Evolutionary conservation across 2,113 vertebrate species (phyloP), one percentile per base, ranked within the genome.

Genomic region (Aspidoscelis tigris): DNA sequence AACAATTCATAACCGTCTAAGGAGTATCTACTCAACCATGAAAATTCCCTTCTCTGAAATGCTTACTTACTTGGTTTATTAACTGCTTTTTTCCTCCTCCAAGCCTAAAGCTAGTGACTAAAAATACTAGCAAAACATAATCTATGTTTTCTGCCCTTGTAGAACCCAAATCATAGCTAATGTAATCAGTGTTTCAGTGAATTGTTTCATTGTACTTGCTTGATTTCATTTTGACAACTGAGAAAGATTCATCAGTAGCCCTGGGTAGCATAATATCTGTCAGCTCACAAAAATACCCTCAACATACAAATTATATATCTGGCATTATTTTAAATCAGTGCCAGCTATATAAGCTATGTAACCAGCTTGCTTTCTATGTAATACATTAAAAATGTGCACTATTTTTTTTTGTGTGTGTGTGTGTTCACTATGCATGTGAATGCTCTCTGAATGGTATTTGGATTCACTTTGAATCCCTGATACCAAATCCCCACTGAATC

Each of bases 171-270:
- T n/a, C 41, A 39, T 14, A 84, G 7, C 7, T 55, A 64, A 69
- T 4, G 7, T 64, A 86, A 83, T 80, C 26, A 77, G 82, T 61
- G 2, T 80, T 85, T 78, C 74, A 73, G 6, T 20, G 7, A 81
- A 14, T 22, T 78, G 69, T 14, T 86, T 21, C 16, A 21, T 20
- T 9, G 69, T 21, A 22, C n/a, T 58, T 69, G 53, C 11, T 24
- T 83, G 61, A 47, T 24, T 81, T 76, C 65, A 53, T 68, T n/a
- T 64, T 39, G 70, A 75, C 50, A 55, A 20, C 47, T 78, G 50
- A 80, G 84, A 68, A 64, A 84, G 44, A 69, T 82, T 24, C 21
- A 78, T 3, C 76, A 78, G n/a, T 24, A 22, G n/a, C 43, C 5
- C 33, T 53, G 14, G 50, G 74, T 22, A 70, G 20, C 2, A 10